Percentiles rank a stretch among this genome's conserved stretches.
Conservation (phyloP, 2,113 vertebrate species). For the Dissostichus mawsoni region DNA sequence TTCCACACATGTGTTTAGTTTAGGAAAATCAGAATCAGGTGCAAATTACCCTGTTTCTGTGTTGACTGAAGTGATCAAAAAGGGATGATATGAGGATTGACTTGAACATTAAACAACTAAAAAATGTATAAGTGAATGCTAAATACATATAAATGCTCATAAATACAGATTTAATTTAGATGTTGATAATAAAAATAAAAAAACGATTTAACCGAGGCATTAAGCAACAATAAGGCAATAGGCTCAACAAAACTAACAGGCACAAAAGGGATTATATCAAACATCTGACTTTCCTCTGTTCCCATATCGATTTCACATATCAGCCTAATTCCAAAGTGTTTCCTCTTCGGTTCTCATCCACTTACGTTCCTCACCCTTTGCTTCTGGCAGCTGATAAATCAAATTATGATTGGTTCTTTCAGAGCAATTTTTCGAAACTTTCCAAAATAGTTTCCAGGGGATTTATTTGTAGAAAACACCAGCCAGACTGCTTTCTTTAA, state of each 20-base stretch:
- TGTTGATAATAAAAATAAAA: too few species aligned
- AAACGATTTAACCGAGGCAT: too few species aligned
- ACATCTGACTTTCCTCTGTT: slow-evolving; percentile 61
- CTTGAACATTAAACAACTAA: slow-evolving; percentile 59
- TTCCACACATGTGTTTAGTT: slow-evolving; percentile 63
- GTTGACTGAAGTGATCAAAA: slow-evolving; percentile 34
- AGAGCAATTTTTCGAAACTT: slow-evolving; percentile 61
- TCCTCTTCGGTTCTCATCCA: slow-evolving; percentile 59
- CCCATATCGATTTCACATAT: slow-evolving; percentile 57
- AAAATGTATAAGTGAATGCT: background rate
- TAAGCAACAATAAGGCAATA: background rate
- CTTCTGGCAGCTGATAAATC: slow-evolving; percentile 70
- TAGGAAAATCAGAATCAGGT: slow-evolving; percentile 69
- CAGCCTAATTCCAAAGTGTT: slow-evolving; percentile 55
- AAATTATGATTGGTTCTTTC: slow-evolving; percentile 67
- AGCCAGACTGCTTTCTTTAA: slow-evolving; percentile 57
- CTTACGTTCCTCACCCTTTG: slow-evolving; percentile 31
- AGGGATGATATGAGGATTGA: slow-evolving; percentile 42
- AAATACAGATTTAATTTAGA: too few species aligned
- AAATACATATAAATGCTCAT: too few species aligned
- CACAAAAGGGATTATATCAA: slow-evolving; percentile 51
- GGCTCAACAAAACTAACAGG: slow-evolving; percentile 18
- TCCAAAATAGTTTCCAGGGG: slow-evolving; percentile 49
- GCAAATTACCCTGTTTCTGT: slow-evolving; percentile 58
- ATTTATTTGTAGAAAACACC: slow-evolving; percentile 55